Evolutionary conservation across 23 tunicate species (phyloP).

Genomic region (Botrylloides violaceus): DNA sequence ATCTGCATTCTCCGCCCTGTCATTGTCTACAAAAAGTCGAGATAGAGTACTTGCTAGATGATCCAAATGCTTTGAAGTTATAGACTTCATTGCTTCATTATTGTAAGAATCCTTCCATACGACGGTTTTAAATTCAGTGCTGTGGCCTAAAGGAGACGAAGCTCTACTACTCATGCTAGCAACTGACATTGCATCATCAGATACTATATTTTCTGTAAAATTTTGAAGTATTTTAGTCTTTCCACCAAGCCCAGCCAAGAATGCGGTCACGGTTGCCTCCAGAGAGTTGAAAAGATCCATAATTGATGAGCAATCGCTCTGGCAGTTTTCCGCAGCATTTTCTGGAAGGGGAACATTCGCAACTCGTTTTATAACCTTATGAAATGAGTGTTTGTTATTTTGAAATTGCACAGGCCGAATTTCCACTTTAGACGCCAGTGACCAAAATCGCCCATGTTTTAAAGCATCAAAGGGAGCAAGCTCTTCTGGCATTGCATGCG

Average conservation of each 20-base stretch:
- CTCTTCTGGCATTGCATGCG: background rate
- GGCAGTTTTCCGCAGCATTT: background rate
- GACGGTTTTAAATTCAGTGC: conserved; percentile 38
- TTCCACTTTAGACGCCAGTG: conserved; percentile 9
- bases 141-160: background rate
- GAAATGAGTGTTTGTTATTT: conserved; percentile 13
- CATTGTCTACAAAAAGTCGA: background rate
- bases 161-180: conserved; percentile 55
- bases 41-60: background rate
- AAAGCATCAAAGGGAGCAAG: background rate
- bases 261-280: conserved; percentile 33
- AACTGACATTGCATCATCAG: conserved; percentile 44
- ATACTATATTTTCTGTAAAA: conserved; percentile 2
- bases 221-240: conserved; percentile 52
- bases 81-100: conserved; percentile 50
- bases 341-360: conserved; percentile 1
- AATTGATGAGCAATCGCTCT: background rate
- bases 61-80: conserved; percentile 23
- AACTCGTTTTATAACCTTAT: conserved; percentile 14
- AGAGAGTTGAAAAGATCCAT: conserved; percentile 14
- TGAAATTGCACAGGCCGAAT: conserved; percentile 9
- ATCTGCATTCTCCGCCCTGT: background rate
- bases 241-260: conserved; percentile 57
- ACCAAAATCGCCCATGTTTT: background rate
- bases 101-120: conserved; percentile 90